Conservation (phyloP, 2,888 invertebrate genomes). For the Ganaspis brasiliensis region DNA sequence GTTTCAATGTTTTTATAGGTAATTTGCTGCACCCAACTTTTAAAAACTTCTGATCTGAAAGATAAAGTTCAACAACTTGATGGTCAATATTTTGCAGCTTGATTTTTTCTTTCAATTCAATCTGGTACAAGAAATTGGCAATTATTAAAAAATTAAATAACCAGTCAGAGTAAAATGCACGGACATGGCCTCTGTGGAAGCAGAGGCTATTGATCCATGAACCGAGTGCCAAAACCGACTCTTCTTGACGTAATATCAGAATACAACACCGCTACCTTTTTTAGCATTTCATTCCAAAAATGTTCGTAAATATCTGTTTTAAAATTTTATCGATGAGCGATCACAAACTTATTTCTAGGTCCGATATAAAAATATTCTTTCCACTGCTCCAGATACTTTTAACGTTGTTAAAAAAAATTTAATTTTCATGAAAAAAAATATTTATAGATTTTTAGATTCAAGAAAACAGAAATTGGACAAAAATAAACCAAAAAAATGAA, state of each 20-base stretch:
- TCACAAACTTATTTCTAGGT: not conserved
- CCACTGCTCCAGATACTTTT: not conserved
- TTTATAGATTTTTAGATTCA: not conserved
- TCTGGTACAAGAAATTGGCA: slow-evolving; percentile 2
- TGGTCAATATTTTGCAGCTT: slow-evolving; percentile 5
- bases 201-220: slow-evolving; percentile 72
- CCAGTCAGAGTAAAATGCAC: slow-evolving; percentile 57
- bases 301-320: not conserved
- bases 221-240: slow-evolving; percentile 67
- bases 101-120: not conserved
- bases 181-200: slow-evolving; percentile 58
- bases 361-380: slow-evolving; percentile 1
- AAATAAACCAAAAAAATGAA: too few species aligned
- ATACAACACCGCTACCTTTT: slow-evolving; percentile 64
- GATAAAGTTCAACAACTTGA: not conserved
- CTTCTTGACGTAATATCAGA: slow-evolving; percentile 70
- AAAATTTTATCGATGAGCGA: not conserved
- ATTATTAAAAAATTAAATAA: slow-evolving; percentile 51
- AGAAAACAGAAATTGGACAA: too few species aligned
- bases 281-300: slow-evolving; percentile 61
- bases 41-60: not conserved
- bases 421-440: too few species aligned
- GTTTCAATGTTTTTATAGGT: too few species aligned
- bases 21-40: not conserved
- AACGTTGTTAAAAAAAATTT: not conserved